Base-by-base conservation (phyloP, 2,113 vertebrate species). In the Orycteropus afer region DNA sequence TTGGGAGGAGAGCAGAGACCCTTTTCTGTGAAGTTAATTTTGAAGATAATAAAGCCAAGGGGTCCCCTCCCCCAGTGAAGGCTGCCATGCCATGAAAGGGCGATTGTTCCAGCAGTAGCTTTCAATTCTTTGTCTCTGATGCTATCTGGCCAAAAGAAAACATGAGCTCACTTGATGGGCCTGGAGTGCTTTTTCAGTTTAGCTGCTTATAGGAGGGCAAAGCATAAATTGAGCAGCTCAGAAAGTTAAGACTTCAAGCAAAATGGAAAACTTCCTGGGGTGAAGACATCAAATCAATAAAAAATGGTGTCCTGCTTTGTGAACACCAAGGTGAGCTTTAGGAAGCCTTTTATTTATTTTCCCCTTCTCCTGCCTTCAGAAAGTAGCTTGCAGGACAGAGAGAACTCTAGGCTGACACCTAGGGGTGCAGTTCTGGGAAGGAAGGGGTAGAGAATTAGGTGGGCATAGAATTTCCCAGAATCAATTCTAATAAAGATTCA, bases 61-160 rank as follows among this genome's bases (percentile, higher is more conserved):
- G 77, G 76, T 74, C 90, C 90, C 89, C 53, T 95, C 91, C 91
- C 96, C 86, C 95, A 71, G 93, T n/a, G 13, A 94, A 90, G 86
- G 74, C 94, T 80, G 37, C 71, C 90, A 69, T 84, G 77, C 84
- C 97, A 97, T 96, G 90, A 98, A 98, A 97, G 97, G 93, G 91
- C 96, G 83, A 97, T 97, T 98, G 98, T 98, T 98, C 90, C 85
- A 86, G 96, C 76, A 34, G 93, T 40, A 89, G 95, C 95, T 97
- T 97, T 97, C 92, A 96, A 74, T 97, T 97, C 94, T 98, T 97
- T 95, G 93, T 92, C 95, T 98, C 97, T 94, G 97, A 98, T 98
- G 91, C 42, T 98, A 97, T 98, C 98, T 97, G 94, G 81, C 22
- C 7, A 42, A 95, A 94, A 98, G 97, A 97, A 97, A 97, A 95